Conservation (phyloP, 2,797 vertebrate species). For the Rhadinocentrus ornatus region DNA sequence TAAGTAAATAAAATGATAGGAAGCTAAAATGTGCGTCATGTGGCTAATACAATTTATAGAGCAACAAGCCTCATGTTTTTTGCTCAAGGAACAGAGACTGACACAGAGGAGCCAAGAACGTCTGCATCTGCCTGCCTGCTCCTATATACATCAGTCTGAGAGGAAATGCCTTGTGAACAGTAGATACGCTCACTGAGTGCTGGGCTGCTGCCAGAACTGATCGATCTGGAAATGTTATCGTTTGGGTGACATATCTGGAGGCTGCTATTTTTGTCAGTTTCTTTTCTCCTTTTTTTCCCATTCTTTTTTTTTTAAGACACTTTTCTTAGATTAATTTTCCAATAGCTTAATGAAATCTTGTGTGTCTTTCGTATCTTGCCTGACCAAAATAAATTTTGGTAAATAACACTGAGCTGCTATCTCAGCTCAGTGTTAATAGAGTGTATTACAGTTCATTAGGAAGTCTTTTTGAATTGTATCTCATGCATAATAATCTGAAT, state of each 20-base stretch:
- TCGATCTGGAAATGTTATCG: conserved; percentile 71
- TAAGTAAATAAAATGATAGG: conserved; percentile 44
- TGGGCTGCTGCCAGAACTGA: conserved; percentile 65
- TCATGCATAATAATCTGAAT: conserved; percentile 58
- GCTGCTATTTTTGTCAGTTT: conserved; percentile 64
- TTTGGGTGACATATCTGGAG: conserved; percentile 63
- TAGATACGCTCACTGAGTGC: conserved; percentile 48
- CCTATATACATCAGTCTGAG: conserved; percentile 57
- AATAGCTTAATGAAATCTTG: conserved; percentile 65
- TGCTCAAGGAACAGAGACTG: conserved; percentile 48
- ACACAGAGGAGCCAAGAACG: conserved; percentile 54
- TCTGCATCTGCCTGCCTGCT: conserved; percentile 59
- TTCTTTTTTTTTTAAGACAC: not conserved
- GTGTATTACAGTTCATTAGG: conserved; percentile 57
- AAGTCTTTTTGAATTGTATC: conserved; percentile 53
- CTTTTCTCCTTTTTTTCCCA: conserved; percentile 13
- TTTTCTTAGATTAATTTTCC: conserved; percentile 45
- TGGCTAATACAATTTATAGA: conserved; percentile 50
- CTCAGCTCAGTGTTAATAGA: not conserved
- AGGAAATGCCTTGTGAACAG: conserved; percentile 64
- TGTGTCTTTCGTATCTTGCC: conserved; percentile 56
- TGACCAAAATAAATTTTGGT: conserved; percentile 51
- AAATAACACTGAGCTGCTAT: conserved; percentile 49
- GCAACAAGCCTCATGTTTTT: conserved; percentile 36
- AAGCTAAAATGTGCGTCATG: conserved; percentile 36